Evolutionary conservation across 2,113 vertebrate species (phyloP).

Genomic region (Cercopithecus mona): DNA sequence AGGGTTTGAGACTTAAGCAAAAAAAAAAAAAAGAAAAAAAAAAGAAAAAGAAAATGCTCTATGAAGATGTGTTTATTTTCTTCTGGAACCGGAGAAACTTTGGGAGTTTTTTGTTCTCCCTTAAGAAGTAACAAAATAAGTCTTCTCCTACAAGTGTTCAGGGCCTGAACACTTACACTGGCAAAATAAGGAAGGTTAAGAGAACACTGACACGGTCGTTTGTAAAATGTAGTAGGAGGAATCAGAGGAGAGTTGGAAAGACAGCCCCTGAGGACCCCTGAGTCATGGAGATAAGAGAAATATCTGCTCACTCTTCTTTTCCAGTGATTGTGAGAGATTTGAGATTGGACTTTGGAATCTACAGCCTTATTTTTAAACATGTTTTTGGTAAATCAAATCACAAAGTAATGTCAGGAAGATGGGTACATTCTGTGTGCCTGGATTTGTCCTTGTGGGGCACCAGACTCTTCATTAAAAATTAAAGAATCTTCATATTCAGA

Average conservation of each 20-base stretch:
- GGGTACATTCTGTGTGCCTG: not conserved
- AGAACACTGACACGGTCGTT: not conserved
- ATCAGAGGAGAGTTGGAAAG: not conserved
- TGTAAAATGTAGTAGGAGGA: not conserved
- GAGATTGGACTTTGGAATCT: not conserved
- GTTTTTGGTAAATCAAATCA: not conserved
- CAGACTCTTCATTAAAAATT: not conserved
- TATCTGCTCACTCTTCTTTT: not conserved
- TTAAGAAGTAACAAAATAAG: not conserved
- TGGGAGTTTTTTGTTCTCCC: not conserved
- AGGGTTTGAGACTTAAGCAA: not conserved
- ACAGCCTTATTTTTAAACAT: not conserved
- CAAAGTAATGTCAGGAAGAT: not conserved
- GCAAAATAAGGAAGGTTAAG: not conserved
- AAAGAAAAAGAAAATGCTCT: not conserved
- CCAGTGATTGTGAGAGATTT: not conserved
- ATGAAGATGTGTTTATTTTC: not conserved
- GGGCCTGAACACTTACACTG: not conserved
- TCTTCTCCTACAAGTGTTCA: not conserved
- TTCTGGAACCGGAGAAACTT: not conserved
- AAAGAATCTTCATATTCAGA: not conserved
- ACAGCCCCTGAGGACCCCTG: fast-evolving
- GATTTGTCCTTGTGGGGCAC: not conserved
- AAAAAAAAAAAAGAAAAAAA: not conserved
- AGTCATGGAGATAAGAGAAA: not conserved